A percentile compares a stretch with the other conserved stretches of the same genome.
Evolutionary conservation across 2,888 invertebrate species (phyloP).

Genomic region (Xestia sexstrigata): DNA sequence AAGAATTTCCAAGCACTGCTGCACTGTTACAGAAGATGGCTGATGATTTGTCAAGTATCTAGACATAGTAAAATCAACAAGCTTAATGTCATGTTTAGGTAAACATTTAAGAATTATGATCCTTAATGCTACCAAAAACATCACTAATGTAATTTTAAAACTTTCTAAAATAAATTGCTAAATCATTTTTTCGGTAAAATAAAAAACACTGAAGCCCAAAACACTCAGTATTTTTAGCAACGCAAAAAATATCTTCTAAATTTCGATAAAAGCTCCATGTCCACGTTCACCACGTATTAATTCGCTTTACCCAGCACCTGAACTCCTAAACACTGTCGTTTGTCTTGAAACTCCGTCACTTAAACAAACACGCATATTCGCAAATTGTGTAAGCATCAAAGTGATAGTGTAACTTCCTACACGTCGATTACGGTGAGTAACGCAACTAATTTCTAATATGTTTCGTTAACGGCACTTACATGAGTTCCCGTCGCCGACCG

Average conservation of each 20-base stretch:
- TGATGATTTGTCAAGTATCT: neutral
- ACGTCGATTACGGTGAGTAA: slow-evolving; percentile 85
- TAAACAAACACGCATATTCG: slow-evolving; percentile 64
- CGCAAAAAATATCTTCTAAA: slow-evolving; percentile 4
- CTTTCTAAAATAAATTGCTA: neutral
- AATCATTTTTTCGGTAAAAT: slow-evolving; percentile 7
- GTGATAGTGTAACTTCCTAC: slow-evolving; percentile 82
- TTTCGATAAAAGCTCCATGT: neutral
- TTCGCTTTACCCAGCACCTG: slow-evolving; percentile 42
- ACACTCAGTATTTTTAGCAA: slow-evolving; percentile 3
- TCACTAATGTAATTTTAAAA: neutral
- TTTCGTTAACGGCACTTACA: slow-evolving; percentile 87
- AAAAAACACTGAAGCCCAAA: neutral
- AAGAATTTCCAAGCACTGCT: neutral
- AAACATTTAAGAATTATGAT: neutral
- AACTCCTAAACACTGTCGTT: slow-evolving; percentile 55
- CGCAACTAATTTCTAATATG: slow-evolving; percentile 87
- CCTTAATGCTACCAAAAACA: neutral
- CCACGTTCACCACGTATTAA: slow-evolving; percentile 13
- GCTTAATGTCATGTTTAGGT: neutral
- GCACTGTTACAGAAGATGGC: too few relatives aligned
- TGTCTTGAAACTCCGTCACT: slow-evolving; percentile 64
- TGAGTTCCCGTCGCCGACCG: slow-evolving; percentile 76
- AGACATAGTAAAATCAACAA: neutral
- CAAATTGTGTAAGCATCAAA: slow-evolving; percentile 77